Conservation (phyloP, 2,797 vertebrate genomes). For the Monodelphis domestica region DNA sequence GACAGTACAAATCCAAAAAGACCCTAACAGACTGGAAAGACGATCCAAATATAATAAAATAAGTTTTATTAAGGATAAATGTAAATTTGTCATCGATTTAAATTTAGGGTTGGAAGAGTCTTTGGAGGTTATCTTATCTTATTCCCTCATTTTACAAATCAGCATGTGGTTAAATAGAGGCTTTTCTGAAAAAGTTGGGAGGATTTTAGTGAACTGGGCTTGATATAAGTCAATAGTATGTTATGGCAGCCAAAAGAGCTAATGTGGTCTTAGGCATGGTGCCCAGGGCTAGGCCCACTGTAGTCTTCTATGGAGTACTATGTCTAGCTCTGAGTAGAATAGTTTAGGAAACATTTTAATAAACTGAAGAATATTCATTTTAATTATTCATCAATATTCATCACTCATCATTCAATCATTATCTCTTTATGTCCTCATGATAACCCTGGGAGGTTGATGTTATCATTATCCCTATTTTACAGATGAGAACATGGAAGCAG, state of each 20-base stretch:
- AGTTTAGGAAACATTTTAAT: background rate
- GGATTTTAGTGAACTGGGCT: background rate
- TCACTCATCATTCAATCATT: no score
- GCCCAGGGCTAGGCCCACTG: background rate
- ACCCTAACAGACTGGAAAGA: background rate
- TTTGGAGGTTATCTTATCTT: background rate
- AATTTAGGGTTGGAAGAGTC: background rate
- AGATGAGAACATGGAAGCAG: no score
- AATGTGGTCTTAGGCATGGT: background rate
- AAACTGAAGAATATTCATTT: background rate
- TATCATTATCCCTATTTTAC: no score
- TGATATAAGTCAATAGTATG: background rate
- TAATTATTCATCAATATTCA: no score
- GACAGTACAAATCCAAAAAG: background rate
- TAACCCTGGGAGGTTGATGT: no score
- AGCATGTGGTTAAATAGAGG: background rate
- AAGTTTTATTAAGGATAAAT: background rate
- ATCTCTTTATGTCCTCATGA: no score
- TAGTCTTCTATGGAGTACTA: background rate
- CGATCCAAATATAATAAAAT: background rate
- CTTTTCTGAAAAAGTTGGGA: background rate
- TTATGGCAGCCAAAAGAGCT: background rate
- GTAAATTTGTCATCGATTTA: background rate
- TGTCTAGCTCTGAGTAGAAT: background rate
- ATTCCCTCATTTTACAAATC: no score